A percentile compares a stretch with the other conserved stretches of the same genome.
Evolutionary conservation across 2,113 vertebrate genomes (phyloP).

Genomic region (Mustelus asterias): DNA sequence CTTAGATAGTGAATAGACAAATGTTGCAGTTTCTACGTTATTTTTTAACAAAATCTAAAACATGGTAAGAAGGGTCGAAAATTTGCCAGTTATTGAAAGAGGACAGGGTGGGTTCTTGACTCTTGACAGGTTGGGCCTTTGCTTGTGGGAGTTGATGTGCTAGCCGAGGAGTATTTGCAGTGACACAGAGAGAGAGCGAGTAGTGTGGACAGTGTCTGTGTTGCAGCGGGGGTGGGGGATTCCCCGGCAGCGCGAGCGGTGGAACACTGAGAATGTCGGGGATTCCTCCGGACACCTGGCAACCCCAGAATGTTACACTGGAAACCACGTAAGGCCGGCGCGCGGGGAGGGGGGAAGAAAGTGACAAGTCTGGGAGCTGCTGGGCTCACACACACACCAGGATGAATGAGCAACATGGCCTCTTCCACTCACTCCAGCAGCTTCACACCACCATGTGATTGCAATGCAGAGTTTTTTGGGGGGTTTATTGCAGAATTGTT

Average conservation of each 20-base stretch:
- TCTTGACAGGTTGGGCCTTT: not conserved
- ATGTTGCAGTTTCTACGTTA: not conserved
- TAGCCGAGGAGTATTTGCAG: not conserved
- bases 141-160: not conserved
- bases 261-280: constrained; percentile 56
- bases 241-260: not conserved
- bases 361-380: not conserved
- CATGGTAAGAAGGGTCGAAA: not conserved
- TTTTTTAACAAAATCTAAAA: not conserved
- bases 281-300: constrained; percentile 82
- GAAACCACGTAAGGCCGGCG: constrained; percentile 76
- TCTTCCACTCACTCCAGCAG: not conserved
- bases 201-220: too few species aligned
- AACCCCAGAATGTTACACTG: constrained; percentile 72
- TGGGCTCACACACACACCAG: too few species aligned
- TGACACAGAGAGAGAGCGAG: not conserved
- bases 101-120: too few species aligned
- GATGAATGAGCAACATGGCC: not conserved
- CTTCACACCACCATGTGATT: not conserved
- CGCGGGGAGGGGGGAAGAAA: not conserved
- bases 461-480: not conserved
- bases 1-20: not conserved
- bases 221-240: not conserved
- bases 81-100: not conserved
- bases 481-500: not conserved